Percentiles rank a stretch among this genome's conserved stretches.
phyloP scores from a whole-genome alignment of 2,113 vertebrate genomes.

The Ceuthmochares aereus region DNA sequence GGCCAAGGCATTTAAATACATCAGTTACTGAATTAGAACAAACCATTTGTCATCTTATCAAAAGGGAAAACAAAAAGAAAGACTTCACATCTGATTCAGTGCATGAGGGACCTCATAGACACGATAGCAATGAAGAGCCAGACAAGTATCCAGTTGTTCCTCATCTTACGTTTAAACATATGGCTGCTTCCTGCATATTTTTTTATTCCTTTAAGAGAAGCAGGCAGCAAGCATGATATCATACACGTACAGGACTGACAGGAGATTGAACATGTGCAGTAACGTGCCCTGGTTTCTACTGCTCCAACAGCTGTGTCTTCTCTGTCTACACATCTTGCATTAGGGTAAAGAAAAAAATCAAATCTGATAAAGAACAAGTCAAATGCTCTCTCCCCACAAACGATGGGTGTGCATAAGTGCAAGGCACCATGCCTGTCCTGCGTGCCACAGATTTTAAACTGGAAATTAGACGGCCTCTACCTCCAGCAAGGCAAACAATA shows the following conservation, averaged over 20 bases:
- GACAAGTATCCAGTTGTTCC: neutral
- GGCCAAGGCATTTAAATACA: neutral
- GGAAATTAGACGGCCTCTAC: neutral
- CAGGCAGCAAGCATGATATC: neutral
- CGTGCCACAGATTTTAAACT: neutral
- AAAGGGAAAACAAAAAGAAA: neutral
- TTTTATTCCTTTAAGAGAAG: neutral
- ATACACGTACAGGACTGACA: neutral
- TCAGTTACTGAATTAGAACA: neutral
- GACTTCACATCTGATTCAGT: neutral
- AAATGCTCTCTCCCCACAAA: neutral
- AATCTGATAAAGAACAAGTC: neutral
- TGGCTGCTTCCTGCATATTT: neutral
- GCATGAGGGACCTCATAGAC: neutral
- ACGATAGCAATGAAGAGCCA: neutral
- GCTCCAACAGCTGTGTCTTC: neutral
- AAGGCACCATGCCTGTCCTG: accelerated
- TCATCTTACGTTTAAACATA: neutral
- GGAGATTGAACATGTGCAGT: neutral
- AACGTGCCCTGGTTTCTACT: neutral
- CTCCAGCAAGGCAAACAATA: neutral
- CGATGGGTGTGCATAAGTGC: neutral
- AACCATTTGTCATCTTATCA: neutral
- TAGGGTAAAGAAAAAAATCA: slow-evolving; percentile 12
- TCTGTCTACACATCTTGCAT: neutral